Evolutionary conservation across 2,113 vertebrate species (phyloP).

Genomic region (Crypturellus undulatus): DNA sequence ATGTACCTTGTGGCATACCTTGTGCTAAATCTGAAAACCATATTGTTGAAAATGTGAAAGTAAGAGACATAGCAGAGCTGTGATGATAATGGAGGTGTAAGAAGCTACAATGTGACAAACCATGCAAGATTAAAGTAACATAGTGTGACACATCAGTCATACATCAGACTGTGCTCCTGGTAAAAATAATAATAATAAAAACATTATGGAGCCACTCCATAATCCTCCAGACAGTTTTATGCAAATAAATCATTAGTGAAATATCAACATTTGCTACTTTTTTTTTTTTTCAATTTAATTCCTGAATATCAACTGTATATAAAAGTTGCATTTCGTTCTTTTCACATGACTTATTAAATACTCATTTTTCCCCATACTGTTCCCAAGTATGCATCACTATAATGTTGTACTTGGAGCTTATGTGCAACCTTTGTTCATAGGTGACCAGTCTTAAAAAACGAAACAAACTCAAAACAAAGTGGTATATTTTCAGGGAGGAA

Average conservation of each 20-base stretch:
- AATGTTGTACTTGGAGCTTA: not conserved
- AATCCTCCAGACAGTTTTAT: not conserved
- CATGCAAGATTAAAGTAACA: not conserved
- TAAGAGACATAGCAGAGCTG: not conserved
- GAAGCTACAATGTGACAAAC: not conserved
- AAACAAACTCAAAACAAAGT: not conserved
- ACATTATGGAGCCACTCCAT: not conserved
- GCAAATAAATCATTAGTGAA: not conserved
- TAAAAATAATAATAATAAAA: not conserved
- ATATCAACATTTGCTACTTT: not conserved
- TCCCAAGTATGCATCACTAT: not conserved
- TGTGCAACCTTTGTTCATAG: not conserved
- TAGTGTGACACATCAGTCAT: not conserved
- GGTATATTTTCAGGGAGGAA: not conserved
- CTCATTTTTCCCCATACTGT: not conserved
- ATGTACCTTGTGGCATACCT: not conserved
- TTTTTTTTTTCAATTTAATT: not conserved
- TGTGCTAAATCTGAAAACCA: constrained; percentile 5
- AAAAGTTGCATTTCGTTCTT: not conserved
- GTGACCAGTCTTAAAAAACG: not conserved
- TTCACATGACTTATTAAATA: not conserved
- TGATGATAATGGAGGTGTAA: constrained; percentile 4
- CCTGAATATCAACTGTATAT: no score
- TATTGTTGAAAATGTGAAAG: constrained; percentile 9
- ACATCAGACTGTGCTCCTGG: constrained; percentile 18